Evolutionary conservation across 2,113 vertebrate species (phyloP).

Genomic region (Barbus barbus): DNA sequence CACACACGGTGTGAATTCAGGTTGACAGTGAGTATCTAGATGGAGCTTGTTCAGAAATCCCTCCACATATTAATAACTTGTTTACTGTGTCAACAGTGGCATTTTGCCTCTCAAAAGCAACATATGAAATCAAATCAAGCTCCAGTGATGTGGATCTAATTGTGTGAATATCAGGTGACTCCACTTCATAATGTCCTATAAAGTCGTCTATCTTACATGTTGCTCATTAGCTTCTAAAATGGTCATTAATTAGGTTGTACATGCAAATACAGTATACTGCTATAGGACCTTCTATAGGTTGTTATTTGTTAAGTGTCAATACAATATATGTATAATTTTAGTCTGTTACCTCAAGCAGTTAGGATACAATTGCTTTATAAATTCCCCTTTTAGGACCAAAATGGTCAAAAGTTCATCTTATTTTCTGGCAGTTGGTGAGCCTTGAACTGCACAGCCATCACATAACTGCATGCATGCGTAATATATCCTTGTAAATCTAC

Average conservation of each 20-base stretch:
- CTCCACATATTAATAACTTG: slow-evolving; percentile 50
- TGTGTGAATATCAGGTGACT: slow-evolving; percentile 45
- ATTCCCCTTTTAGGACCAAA: neutral
- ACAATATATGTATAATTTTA: neutral
- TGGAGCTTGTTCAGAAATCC: slow-evolving; percentile 27
- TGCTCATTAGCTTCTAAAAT: no score
- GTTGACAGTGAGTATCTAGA: slow-evolving; percentile 38
- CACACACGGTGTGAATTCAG: neutral
- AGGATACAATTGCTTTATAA: neutral
- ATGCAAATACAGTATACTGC: neutral
- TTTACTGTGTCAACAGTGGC: slow-evolving; percentile 51
- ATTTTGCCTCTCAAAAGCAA: slow-evolving; percentile 46
- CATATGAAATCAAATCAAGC: slow-evolving; percentile 43
- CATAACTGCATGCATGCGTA: slow-evolving; percentile 28
- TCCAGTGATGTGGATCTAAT: slow-evolving; percentile 51
- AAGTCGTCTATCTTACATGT: no score
- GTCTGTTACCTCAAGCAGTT: neutral
- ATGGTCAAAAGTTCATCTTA: slow-evolving; percentile 37
- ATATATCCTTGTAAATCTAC: slow-evolving; percentile 40
- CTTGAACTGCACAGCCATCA: slow-evolving; percentile 14
- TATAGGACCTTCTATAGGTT: no score
- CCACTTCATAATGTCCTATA: slow-evolving; percentile 8
- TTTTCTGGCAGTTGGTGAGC: slow-evolving; percentile 28
- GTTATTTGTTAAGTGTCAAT: neutral
- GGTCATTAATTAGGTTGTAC: no score